These are phyloP conservation scores for Sebastiscus albofasciatus DNA, from an alignment of 2,797 vertebrate genomes.

Conservation along the genomic window DNA sequence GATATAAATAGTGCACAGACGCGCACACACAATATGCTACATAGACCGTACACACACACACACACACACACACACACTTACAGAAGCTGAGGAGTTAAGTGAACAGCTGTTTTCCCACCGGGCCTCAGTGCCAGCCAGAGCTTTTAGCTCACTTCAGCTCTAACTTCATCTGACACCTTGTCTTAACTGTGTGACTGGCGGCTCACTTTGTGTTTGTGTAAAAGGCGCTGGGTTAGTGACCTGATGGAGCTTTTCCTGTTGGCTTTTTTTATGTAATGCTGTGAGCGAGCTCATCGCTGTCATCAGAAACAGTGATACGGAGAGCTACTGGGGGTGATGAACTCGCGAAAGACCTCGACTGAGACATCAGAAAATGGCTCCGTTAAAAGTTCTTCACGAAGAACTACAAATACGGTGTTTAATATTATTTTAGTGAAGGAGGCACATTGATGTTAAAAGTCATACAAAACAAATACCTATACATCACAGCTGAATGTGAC, in stretches of 20 bases:
- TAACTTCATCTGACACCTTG: constrained; percentile 73
- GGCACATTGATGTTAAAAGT: not conserved
- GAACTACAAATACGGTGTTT: not conserved
- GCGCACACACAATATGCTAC: constrained; percentile 4
- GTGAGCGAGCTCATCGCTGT: constrained; percentile 18
- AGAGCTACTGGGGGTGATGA: not conserved
- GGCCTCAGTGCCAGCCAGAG: constrained; percentile 55
- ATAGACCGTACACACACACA: not conserved
- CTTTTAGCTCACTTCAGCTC: constrained; percentile 66
- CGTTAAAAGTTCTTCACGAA: not conserved
- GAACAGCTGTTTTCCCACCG: constrained; percentile 64
- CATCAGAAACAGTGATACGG: not conserved
- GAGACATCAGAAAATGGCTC: constrained; percentile 16
- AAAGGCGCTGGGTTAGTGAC: constrained; percentile 56
- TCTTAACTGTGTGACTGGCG: constrained; percentile 61
- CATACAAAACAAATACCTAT: not conserved
- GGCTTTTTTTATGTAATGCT: constrained; percentile 25
- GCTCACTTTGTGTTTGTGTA: constrained; percentile 60
- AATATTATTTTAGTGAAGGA: not conserved
- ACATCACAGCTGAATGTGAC: constrained; percentile 20
- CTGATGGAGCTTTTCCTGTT: constrained; percentile 50
- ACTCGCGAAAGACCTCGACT: not conserved
- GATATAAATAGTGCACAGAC: constrained; percentile 37
- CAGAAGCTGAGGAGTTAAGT: constrained; percentile 42
- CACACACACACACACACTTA: constrained; percentile 17